Evolutionary conservation across 2,113 vertebrate genomes (phyloP).

Genomic region (Antechinus flavipes): DNA sequence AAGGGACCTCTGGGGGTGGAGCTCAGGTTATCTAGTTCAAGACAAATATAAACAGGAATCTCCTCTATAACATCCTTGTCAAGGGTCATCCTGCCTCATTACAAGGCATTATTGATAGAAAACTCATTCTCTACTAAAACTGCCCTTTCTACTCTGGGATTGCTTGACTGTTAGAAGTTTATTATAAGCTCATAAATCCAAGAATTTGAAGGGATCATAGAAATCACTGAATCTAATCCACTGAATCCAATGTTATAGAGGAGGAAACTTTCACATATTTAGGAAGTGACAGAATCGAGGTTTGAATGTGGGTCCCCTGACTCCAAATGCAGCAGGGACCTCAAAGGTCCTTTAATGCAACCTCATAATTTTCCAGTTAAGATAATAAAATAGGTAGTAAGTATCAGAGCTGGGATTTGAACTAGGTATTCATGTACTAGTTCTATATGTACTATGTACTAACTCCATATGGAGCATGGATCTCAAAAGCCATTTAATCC

Average conservation of each 20-base stretch:
- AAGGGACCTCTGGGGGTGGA: not conserved
- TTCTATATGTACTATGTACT: no score
- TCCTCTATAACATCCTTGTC: not conserved
- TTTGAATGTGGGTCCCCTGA: not conserved
- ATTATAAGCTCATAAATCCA: not conserved
- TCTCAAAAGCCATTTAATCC: not conserved
- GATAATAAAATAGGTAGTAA: not conserved
- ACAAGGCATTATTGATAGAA: not conserved
- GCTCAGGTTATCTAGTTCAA: not conserved
- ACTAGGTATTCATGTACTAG: not conserved
- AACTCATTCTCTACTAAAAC: not conserved
- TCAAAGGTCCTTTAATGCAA: not conserved
- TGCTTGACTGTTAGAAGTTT: not conserved
- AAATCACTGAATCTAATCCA: not conserved
- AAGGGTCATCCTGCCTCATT: conserved; percentile 1
- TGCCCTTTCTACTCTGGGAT: not conserved
- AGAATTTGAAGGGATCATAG: not conserved
- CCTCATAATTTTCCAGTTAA: conserved; percentile 14
- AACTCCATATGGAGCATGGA: not conserved
- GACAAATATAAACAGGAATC: not conserved
- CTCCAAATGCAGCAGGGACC: not conserved
- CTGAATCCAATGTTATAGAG: not conserved
- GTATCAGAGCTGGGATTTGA: not conserved
- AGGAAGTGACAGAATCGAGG: not conserved
- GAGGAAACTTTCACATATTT: not conserved